phyloP scores from a whole-genome alignment of 2,797 vertebrate species.

The Chaenodraco wilsoni region DNA sequence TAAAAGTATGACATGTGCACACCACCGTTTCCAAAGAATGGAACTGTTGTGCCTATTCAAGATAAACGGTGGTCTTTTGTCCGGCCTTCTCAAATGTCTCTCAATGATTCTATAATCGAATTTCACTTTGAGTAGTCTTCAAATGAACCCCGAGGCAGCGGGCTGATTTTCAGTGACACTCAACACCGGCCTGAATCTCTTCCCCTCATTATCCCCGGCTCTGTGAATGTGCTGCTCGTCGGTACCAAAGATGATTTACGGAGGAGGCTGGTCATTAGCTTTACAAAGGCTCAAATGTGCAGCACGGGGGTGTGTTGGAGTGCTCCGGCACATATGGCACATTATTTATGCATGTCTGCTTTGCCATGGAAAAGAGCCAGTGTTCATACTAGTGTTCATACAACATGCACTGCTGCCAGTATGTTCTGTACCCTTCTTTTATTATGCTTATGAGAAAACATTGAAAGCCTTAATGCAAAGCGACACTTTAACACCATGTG shows the following conservation, averaged over 20 bases:
- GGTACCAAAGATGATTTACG: constrained; percentile 17
- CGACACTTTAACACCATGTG: too few species aligned
- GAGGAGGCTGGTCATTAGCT: constrained; percentile 16
- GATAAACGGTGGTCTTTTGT: neutral
- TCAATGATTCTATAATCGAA: constrained; percentile 7
- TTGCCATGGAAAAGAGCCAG: constrained; percentile 13
- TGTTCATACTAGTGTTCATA: neutral
- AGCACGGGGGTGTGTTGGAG: constrained; percentile 4
- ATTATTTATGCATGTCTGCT: constrained; percentile 49
- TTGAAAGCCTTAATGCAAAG: too few species aligned
- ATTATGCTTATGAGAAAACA: too few species aligned
- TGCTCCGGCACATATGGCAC: constrained; percentile 36
- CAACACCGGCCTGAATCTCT: constrained; percentile 1
- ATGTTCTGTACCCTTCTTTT: neutral
- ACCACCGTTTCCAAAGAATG: neutral
- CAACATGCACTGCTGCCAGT: neutral
- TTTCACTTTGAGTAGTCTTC: constrained; percentile 16
- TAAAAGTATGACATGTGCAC: neutral
- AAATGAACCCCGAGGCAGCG: neutral
- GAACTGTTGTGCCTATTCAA: neutral
- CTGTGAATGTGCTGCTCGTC: neutral
- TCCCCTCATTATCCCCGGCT: constrained; percentile 13
- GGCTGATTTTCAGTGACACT: constrained; percentile 7
- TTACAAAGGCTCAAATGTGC: constrained; percentile 18
- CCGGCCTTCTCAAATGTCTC: neutral